Evolutionary conservation across 2,113 vertebrate species (phyloP), one percentile per base, ranked within the genome.

Genomic region (Scalopus aquaticus): DNA sequence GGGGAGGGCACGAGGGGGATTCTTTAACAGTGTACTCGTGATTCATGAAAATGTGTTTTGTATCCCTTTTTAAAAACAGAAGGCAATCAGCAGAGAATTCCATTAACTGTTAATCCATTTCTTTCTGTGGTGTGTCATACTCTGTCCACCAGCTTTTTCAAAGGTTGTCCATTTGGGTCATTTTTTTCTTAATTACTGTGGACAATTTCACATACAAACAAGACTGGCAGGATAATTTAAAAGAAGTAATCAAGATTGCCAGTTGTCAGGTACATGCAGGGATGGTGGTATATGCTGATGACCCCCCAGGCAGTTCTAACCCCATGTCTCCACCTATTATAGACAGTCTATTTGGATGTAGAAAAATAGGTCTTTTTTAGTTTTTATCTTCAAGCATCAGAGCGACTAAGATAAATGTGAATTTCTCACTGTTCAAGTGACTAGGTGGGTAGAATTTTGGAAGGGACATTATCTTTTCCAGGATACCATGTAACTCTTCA

Each of bases 401-500:
- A 93, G 54, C 9, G 2, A 95, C 65, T 73, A 76, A 39, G 6
- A 58, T 67, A 73, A 91, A 64, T 46, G 62, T 35, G 5, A 81
- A 74, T 73, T 91, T 95, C 4, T 91, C 49, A 78, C n/a, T 78
- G 19, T 51, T 58, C 17, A 74, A 76, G 37, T 76, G 65, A 91
- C 26, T 62, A 72, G 42, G 91, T 24, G 62, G n/a, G 7, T 92
- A 60, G 56, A 82, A 94, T 94, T 96, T 92, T 94, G 90, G 76
- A 94, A 93, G 80, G 35, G 44, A 93, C 11, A 5, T 93, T 92
- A 65, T 91, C 79, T 95, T 96, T 96, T 95, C 92, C 80, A 95
- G 93, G 56, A 92, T n/a, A 77, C 24, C 56, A 26, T 67, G n/a
- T 90, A 81, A 87, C 80, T 95, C 65, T 82, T 84, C 85, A 79